Evolutionary conservation across 2,113 vertebrate species (phyloP).

Genomic region (Mormyrus iriodes): DNA sequence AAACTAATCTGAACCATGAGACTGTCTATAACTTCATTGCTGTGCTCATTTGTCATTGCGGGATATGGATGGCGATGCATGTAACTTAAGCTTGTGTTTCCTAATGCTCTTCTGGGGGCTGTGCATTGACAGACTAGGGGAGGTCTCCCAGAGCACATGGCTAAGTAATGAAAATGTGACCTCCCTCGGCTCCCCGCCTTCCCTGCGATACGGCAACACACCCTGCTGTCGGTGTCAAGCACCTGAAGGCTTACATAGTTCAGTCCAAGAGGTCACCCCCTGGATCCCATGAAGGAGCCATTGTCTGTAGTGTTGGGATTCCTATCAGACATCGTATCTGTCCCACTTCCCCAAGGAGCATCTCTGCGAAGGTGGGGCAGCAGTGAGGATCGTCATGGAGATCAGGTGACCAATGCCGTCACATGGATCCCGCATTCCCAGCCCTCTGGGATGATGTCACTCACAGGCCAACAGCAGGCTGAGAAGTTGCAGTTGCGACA

Average conservation of each 20-base stretch:
- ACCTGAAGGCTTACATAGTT: constrained; percentile 9
- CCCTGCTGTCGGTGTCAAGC: not conserved
- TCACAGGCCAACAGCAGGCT: not conserved
- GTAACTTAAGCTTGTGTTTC: not conserved
- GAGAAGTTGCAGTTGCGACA: not conserved
- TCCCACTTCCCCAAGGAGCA: not conserved
- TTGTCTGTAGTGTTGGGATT: not conserved
- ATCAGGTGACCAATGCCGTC: not conserved
- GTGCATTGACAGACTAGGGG: not conserved
- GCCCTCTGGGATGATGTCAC: not conserved
- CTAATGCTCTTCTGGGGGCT: not conserved
- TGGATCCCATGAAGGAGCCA: not conserved
- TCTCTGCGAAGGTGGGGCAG: not conserved
- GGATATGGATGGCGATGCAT: not conserved
- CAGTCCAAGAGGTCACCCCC: constrained; percentile 13
- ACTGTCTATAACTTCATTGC: not conserved
- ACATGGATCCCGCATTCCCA: not conserved
- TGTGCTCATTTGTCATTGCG: not conserved
- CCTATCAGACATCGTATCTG: not conserved
- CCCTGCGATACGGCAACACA: not conserved
- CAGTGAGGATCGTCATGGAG: not conserved
- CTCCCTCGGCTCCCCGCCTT: not conserved
- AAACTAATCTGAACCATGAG: not conserved
- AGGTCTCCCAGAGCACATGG: not conserved
- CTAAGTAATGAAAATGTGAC: not conserved